A percentile compares a stretch with the other conserved stretches of the same genome.
These are phyloP conservation scores for Oligia fasciuncula DNA, from an alignment of 2,888 invertebrate species.

Conservation along the genomic window DNA sequence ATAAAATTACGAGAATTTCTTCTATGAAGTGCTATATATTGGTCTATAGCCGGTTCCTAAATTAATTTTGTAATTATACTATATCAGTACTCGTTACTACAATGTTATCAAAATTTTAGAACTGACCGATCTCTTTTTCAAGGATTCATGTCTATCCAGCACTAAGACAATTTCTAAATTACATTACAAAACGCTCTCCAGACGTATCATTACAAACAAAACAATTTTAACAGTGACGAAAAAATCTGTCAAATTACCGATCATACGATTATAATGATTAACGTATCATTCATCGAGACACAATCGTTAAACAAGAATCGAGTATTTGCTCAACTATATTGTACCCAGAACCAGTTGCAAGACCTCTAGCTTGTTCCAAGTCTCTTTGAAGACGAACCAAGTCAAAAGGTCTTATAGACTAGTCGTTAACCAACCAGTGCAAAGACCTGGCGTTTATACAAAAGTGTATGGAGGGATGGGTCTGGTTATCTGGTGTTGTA, in stretches of 20 bases:
- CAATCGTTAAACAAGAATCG: conserved; percentile 61
- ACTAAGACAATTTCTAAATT: conserved; percentile 1
- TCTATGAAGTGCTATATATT: no score
- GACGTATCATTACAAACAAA: conserved; percentile 25
- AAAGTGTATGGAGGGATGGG: neutral
- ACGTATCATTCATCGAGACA: conserved; percentile 60
- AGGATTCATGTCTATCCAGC: conserved; percentile 11
- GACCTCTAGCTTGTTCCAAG: conserved; percentile 30
- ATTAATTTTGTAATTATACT: neutral
- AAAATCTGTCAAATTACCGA: conserved; percentile 52
- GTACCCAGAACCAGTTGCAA: conserved; percentile 29
- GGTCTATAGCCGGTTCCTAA: neutral
- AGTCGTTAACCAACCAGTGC: conserved; percentile 33
- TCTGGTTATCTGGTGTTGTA: conserved; percentile 64
- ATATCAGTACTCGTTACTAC: no score
- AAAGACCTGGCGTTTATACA: conserved; percentile 9
- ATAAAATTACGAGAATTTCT: no score
- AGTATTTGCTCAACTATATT: conserved; percentile 67
- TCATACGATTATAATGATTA: conserved; percentile 55
- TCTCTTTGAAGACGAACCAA: conserved; percentile 7
- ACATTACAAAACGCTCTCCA: conserved; percentile 15
- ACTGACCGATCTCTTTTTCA: conserved; percentile 28
- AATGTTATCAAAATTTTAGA: neutral
- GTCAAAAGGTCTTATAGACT: conserved; percentile 32
- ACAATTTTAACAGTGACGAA: conserved; percentile 19